Evolutionary conservation across 2,797 vertebrate species (phyloP), one percentile per base, ranked within the genome.

Genomic region (Eurystomus glaucurus): DNA sequence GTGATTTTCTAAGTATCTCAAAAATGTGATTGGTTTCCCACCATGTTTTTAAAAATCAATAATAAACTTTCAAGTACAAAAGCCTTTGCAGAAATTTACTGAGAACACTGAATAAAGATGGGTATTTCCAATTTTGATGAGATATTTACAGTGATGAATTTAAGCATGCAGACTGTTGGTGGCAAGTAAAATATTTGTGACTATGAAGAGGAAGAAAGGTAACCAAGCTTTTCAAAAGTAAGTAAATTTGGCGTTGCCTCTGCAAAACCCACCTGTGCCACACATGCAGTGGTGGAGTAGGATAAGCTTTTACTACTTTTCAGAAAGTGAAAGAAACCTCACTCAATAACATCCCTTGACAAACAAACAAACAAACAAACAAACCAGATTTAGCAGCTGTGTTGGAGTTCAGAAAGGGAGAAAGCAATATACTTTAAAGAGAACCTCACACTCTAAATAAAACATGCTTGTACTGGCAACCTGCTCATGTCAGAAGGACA

Each of bases 21-120:
- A 68, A 78, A 93, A 90, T 66, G 70, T 54, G 76, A 77, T 91
- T 86, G 33, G 16, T 90, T 97, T 95, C 43, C 70, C 62, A 91
- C 14, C 26, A 41, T 74, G 61, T 54, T 86, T 96, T 96, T 78
- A 92, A 95, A 92, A 94, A 93, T 46, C 54, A 89, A 19, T 64
- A 93, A 91, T 88, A 62, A 45, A 88, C 95, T 97, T 96, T 93
- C 51, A 91, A 43, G 82, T 88, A 82, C 64, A 92, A 95, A 84
- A 57, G 33, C 13, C 51, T 97, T 78, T 61, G 45, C 33, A 75
- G 66, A 95, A 70, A 82, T 96, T 93, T 96, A 60, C 65, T 65
- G 46, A 85, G 68, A 97, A 92, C 29, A 61, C 55, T 78, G 54
- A 94, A 92, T 83, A 96, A 96, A 92, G 48, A 87, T 78, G 25